These are phyloP conservation scores for Melanophora roralis DNA, from an alignment of 2,888 invertebrate species.

Conservation along the genomic window DNA sequence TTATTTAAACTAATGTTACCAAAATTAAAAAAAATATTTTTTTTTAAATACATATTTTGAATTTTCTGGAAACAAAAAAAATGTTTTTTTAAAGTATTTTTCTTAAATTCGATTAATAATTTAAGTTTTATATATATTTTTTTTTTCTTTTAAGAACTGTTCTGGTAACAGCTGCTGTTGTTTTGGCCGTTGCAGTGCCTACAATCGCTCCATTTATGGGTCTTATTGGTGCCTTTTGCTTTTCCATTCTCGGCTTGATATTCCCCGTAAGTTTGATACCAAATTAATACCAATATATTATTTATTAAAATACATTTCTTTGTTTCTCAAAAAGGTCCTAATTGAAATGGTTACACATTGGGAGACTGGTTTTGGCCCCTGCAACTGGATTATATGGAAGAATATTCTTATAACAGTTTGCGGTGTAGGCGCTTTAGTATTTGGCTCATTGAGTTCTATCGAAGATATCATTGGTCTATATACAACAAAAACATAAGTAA, in stretches of 20 bases:
- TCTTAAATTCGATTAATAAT: no score
- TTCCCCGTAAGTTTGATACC: slow-evolving; percentile 81
- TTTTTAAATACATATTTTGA: no score
- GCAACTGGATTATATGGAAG: slow-evolving; percentile 87
- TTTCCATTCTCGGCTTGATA: slow-evolving; percentile 92
- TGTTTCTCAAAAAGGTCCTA: no score
- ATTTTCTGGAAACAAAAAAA: no score
- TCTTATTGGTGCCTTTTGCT: slow-evolving; percentile 94
- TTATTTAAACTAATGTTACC: no score
- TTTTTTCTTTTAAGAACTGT: slow-evolving; percentile 78
- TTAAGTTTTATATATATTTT: background rate
- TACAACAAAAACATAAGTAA: slow-evolving; percentile 45
- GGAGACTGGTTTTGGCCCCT: slow-evolving; percentile 87
- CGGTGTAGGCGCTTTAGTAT: slow-evolving; percentile 88
- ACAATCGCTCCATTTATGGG: slow-evolving; percentile 93
- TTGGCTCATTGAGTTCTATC: slow-evolving; percentile 86
- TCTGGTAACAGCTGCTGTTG: slow-evolving; percentile 83
- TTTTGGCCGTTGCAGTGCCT: slow-evolving; percentile 90
- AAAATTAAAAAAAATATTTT: no score
- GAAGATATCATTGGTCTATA: slow-evolving; percentile 79
- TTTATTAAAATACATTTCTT: no score
- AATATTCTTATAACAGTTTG: slow-evolving; percentile 86
- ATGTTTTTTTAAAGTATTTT: no score
- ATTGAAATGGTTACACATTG: slow-evolving; percentile 92
- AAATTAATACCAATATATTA: background rate